Evolutionary conservation across 2,113 vertebrate species (phyloP), one percentile per base, ranked within the genome.

Genomic region (Laticauda laticaudata): DNA sequence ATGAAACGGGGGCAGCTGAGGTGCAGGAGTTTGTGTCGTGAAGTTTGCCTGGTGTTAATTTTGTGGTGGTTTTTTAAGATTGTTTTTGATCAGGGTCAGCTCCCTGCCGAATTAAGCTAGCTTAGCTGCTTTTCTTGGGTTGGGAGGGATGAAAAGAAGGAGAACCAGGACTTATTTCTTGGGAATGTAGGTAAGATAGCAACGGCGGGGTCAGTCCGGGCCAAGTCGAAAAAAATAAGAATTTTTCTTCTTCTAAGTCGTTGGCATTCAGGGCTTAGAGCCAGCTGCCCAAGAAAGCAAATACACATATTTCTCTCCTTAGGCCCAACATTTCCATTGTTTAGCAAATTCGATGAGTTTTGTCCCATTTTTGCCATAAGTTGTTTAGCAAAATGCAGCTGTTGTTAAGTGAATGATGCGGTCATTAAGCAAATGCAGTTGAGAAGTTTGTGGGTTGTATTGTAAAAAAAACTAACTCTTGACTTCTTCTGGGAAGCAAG

Each of bases 21-120:
- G 4, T 7, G 0, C 34, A 20, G 34, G 21, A 5, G 0, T 20
- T 0, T 0, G 24, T 4, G 5, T 23, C 0, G 45, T 2, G 20
- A 81, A 3, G n/a, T 75, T 34, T 34, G 14, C n/a, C 29, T 4
- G 2, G 43, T 12, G 88, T 11, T 45, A 3, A 59, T 23, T 61
- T 55, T 39, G 75, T 9, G 8, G 69, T 3, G n/a, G 59, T 12
- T 54, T 54, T 21, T 81, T 39, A 1, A 2, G 69, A 20, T 75
- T 75, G 5, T 23, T 86, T 86, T 51, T 1, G 2, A 7, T 29
- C 2, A 1, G 55, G 51, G 61, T 86, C 59, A 86, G n/a, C n/a
- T 39, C 81, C 89, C 89, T 86, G 55, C 75, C 6, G 92, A 59
- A 81, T 86, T 86, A 85, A 90, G 43, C 2, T 9, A 2, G 92